Evolutionary conservation across 2,888 invertebrate genomes (phyloP).

Genomic region (Rotaria socialis): DNA sequence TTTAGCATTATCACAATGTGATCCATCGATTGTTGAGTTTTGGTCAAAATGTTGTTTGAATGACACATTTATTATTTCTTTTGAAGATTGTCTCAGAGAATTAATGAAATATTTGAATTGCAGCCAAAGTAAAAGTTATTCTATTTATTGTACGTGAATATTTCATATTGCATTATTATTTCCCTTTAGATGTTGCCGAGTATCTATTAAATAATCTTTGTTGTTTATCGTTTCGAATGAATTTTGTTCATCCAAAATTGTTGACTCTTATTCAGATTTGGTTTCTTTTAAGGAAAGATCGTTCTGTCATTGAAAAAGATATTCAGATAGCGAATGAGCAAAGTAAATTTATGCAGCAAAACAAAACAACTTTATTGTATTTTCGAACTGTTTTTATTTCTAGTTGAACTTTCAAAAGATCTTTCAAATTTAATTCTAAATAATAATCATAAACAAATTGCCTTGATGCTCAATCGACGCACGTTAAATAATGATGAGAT

Average conservation of each 20-base stretch:
- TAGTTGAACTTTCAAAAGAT: conserved; percentile 27
- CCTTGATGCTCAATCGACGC: background rate
- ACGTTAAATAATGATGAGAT: conserved; percentile 18
- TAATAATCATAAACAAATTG: background rate
- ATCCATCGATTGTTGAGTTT: background rate
- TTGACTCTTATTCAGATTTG: background rate
- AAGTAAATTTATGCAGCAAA: background rate
- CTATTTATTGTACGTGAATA: background rate
- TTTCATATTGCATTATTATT: no score
- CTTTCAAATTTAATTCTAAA: background rate
- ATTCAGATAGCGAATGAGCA: background rate
- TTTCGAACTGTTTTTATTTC: background rate
- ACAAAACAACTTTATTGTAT: background rate
- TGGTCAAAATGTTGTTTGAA: background rate
- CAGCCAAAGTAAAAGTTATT: background rate
- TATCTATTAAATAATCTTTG: conserved; percentile 16
- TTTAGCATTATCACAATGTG: background rate
- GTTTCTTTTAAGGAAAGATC: background rate
- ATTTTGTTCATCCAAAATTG: background rate
- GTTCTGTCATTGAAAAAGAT: background rate
- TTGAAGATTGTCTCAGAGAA: background rate
- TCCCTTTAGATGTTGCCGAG: background rate
- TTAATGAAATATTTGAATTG: background rate
- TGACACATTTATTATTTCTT: background rate
- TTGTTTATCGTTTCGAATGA: conserved; percentile 5